phyloP scores from a whole-genome alignment of 2,113 vertebrate genomes.

The Solenodon paradoxus region DNA sequence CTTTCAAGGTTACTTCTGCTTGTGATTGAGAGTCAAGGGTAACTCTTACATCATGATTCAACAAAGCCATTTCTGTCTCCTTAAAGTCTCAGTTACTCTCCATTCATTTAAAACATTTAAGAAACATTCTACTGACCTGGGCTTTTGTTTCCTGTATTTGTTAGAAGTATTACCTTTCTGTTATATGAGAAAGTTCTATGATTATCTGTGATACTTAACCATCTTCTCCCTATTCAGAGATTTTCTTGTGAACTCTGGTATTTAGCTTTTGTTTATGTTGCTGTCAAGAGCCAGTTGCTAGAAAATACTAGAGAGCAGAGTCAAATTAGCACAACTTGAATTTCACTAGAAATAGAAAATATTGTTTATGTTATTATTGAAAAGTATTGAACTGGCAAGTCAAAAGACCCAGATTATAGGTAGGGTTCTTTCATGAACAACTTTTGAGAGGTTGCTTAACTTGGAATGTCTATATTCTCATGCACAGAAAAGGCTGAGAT shows the following conservation, averaged over 20 bases:
- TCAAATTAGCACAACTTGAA: not conserved
- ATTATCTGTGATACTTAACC: conserved; percentile 15
- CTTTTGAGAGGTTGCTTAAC: not conserved
- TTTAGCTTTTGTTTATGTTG: not conserved
- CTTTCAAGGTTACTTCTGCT: not conserved
- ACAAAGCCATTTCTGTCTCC: not conserved
- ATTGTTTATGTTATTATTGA: not conserved
- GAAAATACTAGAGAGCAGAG: not conserved
- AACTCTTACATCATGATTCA: not conserved
- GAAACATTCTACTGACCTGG: not conserved
- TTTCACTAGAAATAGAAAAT: not conserved
- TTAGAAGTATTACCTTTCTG: conserved; percentile 27
- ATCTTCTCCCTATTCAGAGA: not conserved
- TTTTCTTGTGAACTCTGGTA: not conserved
- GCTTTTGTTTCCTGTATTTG: not conserved
- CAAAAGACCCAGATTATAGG: not conserved
- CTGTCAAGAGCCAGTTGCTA: not conserved
- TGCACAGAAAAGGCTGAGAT: not conserved
- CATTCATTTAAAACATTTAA: not conserved
- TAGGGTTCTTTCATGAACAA: not conserved
- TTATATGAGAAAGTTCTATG: not conserved
- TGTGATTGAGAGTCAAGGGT: not conserved
- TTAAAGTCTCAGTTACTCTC: not conserved
- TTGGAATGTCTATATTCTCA: not conserved
- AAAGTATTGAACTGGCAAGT: not conserved